A percentile compares a stretch with the other conserved stretches of the same genome.
Conservation (phyloP, 2,888 invertebrate genomes). For the Drosophila meridiana region DNA sequence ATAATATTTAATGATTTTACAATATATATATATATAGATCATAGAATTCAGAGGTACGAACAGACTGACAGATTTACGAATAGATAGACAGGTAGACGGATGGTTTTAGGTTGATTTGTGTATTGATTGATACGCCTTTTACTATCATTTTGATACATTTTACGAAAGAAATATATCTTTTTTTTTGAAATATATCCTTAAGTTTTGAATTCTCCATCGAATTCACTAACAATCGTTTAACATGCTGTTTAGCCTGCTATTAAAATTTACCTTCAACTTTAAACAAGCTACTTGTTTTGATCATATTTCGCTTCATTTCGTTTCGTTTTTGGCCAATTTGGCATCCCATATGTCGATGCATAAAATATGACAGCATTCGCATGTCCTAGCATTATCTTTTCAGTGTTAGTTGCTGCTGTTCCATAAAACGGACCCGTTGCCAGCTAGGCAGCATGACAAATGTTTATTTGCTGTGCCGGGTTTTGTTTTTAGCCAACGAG, state of each 20-base stretch:
- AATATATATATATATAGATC: too few species aligned
- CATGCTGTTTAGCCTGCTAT: not conserved
- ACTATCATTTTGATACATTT: too few species aligned
- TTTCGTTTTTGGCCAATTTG: slow-evolving; percentile 55
- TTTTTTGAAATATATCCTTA: too few species aligned
- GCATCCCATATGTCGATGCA: slow-evolving; percentile 42
- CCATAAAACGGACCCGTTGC: slow-evolving; percentile 50
- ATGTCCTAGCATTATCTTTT: slow-evolving; percentile 38
- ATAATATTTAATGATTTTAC: too few species aligned
- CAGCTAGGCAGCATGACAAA: slow-evolving; percentile 71
- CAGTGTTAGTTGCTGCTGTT: slow-evolving; percentile 23
- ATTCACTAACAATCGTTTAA: not conserved
- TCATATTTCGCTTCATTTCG: slow-evolving; percentile 35
- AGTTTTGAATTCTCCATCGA: not conserved
- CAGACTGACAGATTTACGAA: too few species aligned
- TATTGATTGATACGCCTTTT: too few species aligned
- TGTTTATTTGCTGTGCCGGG: slow-evolving; percentile 59
- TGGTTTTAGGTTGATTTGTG: too few species aligned
- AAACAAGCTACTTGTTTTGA: not conserved
- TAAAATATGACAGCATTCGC: slow-evolving; percentile 56
- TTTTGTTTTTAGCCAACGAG: slow-evolving; percentile 25
- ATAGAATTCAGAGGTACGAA: too few species aligned
- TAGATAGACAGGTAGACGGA: too few species aligned
- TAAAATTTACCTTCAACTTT: slow-evolving; percentile 46
- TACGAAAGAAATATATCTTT: too few species aligned